A percentile compares a stretch with the other conserved stretches of the same genome.
Evolutionary conservation across 1,140 invertebrate genomes (phyloP).

Genomic region (Drosophila neocordata): DNA sequence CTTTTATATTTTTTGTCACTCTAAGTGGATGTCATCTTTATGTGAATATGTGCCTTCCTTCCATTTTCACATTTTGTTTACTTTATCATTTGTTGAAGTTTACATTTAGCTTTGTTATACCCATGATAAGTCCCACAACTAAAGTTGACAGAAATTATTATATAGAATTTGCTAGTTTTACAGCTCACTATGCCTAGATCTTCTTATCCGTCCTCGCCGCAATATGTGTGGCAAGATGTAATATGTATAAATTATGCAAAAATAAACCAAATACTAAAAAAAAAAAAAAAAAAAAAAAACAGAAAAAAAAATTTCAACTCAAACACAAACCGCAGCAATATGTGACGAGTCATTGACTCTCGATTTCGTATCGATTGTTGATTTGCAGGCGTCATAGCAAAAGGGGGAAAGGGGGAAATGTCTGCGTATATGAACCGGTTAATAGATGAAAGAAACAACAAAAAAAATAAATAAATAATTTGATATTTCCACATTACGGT

Average conservation of each 20-base stretch:
- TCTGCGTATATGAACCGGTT: not conserved
- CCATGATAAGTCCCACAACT: not conserved
- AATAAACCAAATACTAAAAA: slow-evolving; percentile 21
- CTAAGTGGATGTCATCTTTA: not conserved
- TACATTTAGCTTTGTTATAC: slow-evolving; percentile 27
- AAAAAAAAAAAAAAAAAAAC: slow-evolving; percentile 24
- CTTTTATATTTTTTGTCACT: slow-evolving; percentile 6
- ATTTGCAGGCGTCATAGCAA: not conserved
- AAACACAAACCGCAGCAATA: slow-evolving; percentile 35
- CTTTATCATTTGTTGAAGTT: slow-evolving; percentile 31
- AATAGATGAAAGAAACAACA: not conserved
- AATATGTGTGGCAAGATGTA: slow-evolving; percentile 9
- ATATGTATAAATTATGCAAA: slow-evolving; percentile 31
- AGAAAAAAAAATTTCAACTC: slow-evolving; percentile 14
- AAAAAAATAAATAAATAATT: not conserved
- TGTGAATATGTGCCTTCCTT: not conserved
- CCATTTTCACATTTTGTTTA: slow-evolving; percentile 26
- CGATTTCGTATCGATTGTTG: slow-evolving; percentile 5
- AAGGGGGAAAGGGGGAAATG: not conserved
- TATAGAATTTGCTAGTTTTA: slow-evolving; percentile 83
- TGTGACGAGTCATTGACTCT: slow-evolving; percentile 68
- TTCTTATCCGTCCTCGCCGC: slow-evolving; percentile 18
- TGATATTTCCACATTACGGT: slow-evolving; percentile 5
- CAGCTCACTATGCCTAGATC: slow-evolving; percentile 13
- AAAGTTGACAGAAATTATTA: slow-evolving; percentile 83